Evolutionary conservation across 2,113 vertebrate genomes (phyloP).

Genomic region (Oxygymnocypris stewartii): DNA sequence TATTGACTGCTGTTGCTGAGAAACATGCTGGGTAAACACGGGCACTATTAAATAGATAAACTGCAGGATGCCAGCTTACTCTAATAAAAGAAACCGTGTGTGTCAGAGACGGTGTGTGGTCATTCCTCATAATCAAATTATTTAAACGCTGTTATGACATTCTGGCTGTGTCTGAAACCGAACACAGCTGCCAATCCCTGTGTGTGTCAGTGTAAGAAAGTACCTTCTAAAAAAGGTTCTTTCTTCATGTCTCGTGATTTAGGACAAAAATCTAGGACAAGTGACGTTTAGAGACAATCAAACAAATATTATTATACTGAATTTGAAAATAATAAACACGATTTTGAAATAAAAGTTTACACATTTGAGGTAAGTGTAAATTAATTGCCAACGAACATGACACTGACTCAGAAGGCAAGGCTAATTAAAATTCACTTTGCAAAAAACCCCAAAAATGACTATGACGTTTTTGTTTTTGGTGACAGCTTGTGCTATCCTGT

Average conservation of each 20-base stretch:
- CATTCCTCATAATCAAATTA: conserved; percentile 10
- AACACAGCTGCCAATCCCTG: conserved; percentile 4
- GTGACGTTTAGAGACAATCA: background rate
- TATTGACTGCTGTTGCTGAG: conserved; percentile 9
- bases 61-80: background rate
- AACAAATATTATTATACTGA: background rate
- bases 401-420: no score
- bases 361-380: no score
- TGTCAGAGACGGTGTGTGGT: background rate
- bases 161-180: background rate
- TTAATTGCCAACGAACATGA: no score
- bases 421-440: no score
- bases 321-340: no score
- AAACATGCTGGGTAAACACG: conserved; percentile 15
- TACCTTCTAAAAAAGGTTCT: conserved; percentile 56
- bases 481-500: no score
- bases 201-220: conserved; percentile 41
- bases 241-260: no score
- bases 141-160: conserved; percentile 4
- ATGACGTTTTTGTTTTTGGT: no score
- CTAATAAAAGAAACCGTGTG: background rate
- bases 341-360: no score
- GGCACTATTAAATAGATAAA: background rate
- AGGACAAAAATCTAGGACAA: background rate
- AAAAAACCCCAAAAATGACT: no score